A percentile compares a stretch with the other conserved stretches of the same genome.
Evolutionary conservation across 2,888 invertebrate species (phyloP).

Genomic region (Tethea ocularis): DNA sequence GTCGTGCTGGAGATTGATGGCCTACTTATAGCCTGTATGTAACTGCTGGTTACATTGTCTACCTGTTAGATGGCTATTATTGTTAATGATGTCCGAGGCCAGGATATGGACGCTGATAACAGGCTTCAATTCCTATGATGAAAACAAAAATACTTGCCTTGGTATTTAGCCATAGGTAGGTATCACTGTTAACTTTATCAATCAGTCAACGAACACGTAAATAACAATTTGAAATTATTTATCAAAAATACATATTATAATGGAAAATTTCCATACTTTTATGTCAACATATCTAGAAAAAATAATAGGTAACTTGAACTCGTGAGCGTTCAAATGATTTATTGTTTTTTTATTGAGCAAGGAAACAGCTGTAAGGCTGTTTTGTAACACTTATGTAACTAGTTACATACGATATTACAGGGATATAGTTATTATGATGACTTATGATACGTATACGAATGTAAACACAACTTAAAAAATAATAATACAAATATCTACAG

Average conservation of each 20-base stretch:
- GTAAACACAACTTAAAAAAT: not conserved
- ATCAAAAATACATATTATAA: too few relatives aligned
- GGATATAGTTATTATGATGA: not conserved
- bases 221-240: too few relatives aligned
- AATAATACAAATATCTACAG: not conserved
- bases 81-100: not conserved
- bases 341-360: not conserved
- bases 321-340: not conserved
- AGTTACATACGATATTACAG: not conserved
- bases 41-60: not conserved
- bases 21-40: not conserved
- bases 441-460: not conserved
- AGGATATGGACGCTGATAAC: not conserved
- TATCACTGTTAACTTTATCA: too few relatives aligned
- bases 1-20: conserved; percentile 21
- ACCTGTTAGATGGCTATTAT: not conserved
- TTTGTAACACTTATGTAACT: not conserved
- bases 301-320: not conserved
- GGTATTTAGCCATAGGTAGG: too few relatives aligned
- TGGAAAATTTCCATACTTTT: not conserved
- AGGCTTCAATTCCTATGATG: too few relatives aligned
- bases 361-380: not conserved
- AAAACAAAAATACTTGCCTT: too few relatives aligned
- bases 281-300: not conserved
- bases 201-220: too few relatives aligned